These are phyloP conservation scores for Ctenoplectra terminalis DNA, from an alignment of 1,140 invertebrate genomes.

Conservation along the genomic window DNA sequence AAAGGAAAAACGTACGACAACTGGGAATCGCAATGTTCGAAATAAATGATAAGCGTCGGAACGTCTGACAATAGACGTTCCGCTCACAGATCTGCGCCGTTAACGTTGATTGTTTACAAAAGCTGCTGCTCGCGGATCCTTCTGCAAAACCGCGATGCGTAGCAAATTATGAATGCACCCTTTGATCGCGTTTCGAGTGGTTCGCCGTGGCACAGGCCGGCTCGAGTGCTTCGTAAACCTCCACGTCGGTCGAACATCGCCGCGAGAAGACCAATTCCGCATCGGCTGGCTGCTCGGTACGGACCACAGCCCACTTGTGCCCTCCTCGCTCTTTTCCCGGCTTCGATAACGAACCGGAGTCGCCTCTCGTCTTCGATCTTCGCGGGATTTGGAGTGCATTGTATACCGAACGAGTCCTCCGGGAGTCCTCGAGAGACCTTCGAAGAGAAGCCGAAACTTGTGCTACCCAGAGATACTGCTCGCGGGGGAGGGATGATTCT, in stretches of 20 bases:
- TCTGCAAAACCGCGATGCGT: slow-evolving; percentile 59
- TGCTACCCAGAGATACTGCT: not conserved
- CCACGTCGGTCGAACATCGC: slow-evolving; percentile 19
- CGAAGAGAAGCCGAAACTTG: slow-evolving; percentile 1
- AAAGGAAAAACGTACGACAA: not conserved
- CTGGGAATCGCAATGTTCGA: not conserved
- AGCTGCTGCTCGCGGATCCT: slow-evolving; percentile 26
- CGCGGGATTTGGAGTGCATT: slow-evolving; percentile 20
- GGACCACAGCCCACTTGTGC: slow-evolving; percentile 28
- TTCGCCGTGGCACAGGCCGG: slow-evolving; percentile 16
- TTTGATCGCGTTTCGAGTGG: slow-evolving; percentile 64
- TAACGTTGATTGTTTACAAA: slow-evolving; percentile 52
- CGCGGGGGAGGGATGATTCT: not conserved
- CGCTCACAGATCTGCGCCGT: slow-evolving; percentile 12
- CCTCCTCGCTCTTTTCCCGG: slow-evolving; percentile 29
- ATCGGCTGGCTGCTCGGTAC: not conserved
- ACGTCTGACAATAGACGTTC: not conserved
- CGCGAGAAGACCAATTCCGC: slow-evolving; percentile 54
- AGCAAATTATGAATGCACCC: slow-evolving; percentile 72
- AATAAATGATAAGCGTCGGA: not conserved
- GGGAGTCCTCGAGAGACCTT: slow-evolving; percentile 21
- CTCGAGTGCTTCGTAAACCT: slow-evolving; percentile 60
- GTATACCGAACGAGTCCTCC: slow-evolving; percentile 14
- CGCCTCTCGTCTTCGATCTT: slow-evolving; percentile 34
- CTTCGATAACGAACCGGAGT: slow-evolving; percentile 34